Base-by-base conservation (phyloP, 2,888 invertebrate species). In the Lycocerus yunnanus region DNA sequence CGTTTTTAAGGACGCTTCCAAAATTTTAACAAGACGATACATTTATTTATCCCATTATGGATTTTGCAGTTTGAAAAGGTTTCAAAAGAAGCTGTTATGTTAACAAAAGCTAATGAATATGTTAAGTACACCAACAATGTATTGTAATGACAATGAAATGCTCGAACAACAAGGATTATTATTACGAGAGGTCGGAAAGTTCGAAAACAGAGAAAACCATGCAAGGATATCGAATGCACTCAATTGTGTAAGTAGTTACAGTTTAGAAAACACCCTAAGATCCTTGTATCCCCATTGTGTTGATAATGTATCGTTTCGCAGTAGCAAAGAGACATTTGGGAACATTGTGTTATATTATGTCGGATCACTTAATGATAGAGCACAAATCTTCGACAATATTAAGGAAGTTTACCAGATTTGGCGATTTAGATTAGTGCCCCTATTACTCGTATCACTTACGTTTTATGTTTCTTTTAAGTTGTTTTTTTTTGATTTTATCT, bases 271-370 rank as follows among this genome's bases (percentile, higher is more conserved):
- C 77, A 77, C 77, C 74, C 74, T 66, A 67, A 71, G 70, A 77
- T 70, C 70, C 73, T 27, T 65, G 67, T 21, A 66, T 24, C 20
- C 24, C 66, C 20, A 80, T 80, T 80, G 80, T 80, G 70, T 69
- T 73, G 72, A 76, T 80, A 80, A 80, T 77, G 78, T 78, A 78
- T 78, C 78, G 78, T 71, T 78, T 74, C 70, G 59, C 69, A 71
- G 73, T 60, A 61, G 66, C 24, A 58, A 68, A 67, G 78, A 71
- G 76, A 75, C 76, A 76, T 72, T 78, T 73, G 60, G 66, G 70
- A 74, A 78, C 76, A 78, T 78, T 78, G 77, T 77, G 74, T 72
- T 71, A 63, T 65, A 68, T 75, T 76, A 73, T 69, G 74, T 74
- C 78, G 78, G 78, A 72, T 76, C 72, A 68, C 66, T 75, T 78